Percentiles rank a stretch among this genome's conserved stretches.
Conservation (phyloP, 2,797 vertebrate species). For the Sebastes kiyomatsui region DNA sequence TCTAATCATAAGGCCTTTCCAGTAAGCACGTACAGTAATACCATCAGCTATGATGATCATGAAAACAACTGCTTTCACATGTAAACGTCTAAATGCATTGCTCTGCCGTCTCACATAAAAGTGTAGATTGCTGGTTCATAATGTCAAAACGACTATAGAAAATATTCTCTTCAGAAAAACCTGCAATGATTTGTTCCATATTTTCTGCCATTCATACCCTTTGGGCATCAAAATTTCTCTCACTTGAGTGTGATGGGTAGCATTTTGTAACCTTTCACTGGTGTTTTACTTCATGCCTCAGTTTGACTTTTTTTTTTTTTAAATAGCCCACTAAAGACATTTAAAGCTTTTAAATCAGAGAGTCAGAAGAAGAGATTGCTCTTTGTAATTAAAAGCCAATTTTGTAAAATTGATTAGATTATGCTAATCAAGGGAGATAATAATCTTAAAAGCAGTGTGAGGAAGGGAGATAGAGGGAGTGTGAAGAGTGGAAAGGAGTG, state of each 20-base stretch:
- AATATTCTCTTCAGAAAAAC: not conserved
- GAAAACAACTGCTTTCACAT: constrained; percentile 20
- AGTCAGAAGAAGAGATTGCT: constrained; percentile 65
- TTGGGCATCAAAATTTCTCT: constrained; percentile 13
- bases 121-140: not conserved
- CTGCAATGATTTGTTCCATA: not conserved
- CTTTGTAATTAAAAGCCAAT: constrained; percentile 84
- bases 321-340: constrained; percentile 17
- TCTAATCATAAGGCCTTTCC: constrained; percentile 67
- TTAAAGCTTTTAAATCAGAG: constrained; percentile 50
- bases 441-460: constrained; percentile 75
- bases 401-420: constrained; percentile 84
- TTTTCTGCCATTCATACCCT: not conserved
- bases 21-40: constrained; percentile 49
- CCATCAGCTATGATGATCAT: constrained; percentile 12
- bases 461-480: constrained; percentile 66
- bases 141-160: constrained; percentile 1
- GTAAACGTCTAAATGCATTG: not conserved
- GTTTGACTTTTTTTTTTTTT: constrained; percentile 14
- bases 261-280: constrained; percentile 33
- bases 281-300: constrained; percentile 43
- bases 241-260: not conserved
- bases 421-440: constrained; percentile 82
- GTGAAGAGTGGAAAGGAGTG: constrained; percentile 74
- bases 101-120: not conserved